Base-by-base conservation (phyloP, 1,140 invertebrate genomes). In the Nasonia giraulti region DNA sequence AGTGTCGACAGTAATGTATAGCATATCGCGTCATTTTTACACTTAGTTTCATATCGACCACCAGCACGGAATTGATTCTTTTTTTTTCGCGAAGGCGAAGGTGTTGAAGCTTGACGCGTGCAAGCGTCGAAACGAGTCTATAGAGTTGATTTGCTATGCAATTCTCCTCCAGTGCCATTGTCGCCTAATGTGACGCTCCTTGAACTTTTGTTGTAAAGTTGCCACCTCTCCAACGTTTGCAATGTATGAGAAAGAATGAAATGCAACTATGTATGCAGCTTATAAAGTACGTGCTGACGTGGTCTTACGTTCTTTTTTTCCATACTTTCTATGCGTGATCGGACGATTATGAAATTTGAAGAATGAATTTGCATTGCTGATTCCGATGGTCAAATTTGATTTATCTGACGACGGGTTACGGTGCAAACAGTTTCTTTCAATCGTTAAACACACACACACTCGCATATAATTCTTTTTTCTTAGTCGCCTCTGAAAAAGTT, bases 91-190 rank as follows among this genome's bases (percentile, higher is more conserved):
- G 77, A 74, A 55, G 78, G 83, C 69, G 17, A 80, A 84, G 83
- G 83, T 80, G 78, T 84, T 20, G 33, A 40, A 44, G 66, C 20
- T 80, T 80, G 2, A 71, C 80, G 71, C 74, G 8, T 31, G 20
- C 11, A 17, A 11, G 66, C 40, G 77, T 33, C 14, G n/a, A 74
- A 77, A 40, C 7, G 8, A 33, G 77, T 14, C 83, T 84, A 74
- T 84, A 84, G 68, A 84, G 23, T 68, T 62, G 37, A 80, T 85
- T 80, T 76, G n/a, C 0, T 85, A 85, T 80, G 71, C 77, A 76
- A 73, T 73, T 84, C 27, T 44, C 27, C 71, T 44, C 44, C 40
- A 79, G 2, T 50, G n/a, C 23, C 74, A 50, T 80, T 80, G 33
- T 80, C 50, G 33, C 31, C 47, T 68, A 69, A 76, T 37, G 11